Base-by-base conservation (phyloP, 2,888 invertebrate genomes). In the Galeopsomyia nigrocyanea region DNA sequence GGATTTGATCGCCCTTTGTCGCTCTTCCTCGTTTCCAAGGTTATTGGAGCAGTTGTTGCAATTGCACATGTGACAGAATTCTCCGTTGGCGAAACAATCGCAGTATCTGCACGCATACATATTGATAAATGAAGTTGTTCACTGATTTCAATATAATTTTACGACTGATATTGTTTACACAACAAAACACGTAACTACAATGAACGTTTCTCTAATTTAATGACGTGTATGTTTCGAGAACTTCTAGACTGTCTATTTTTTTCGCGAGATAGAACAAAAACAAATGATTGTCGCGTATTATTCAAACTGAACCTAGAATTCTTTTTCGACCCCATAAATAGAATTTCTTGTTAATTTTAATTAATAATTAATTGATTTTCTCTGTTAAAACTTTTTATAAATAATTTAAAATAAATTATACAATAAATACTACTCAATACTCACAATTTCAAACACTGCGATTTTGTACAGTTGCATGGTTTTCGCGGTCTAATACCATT, bases 71-170 rank as follows among this genome's bases (percentile, higher is more conserved):
- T 95, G 94, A 88, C 99, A 99, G 88, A 99, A 99, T 88, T 99
- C 99, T 3, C 98, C 99, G 88, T 98, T 99, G 5, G 99, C 99
- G 89, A 99, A 99, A 86, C 99, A 99, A 86, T 99, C 99, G 88
- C 99, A 99, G 87, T 99, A 93, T 78, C 91, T 91, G 83, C 70
- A 77, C 75, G 74, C 77, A 76, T 78, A 74, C 74, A 75, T 78
- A 55, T 75, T 19, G 31, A 66, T 67, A 58, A 58, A 72, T 51
- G 31, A 57, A 39, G 39, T 39, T 39, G 39, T 39, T 7, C 10
- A 46, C 6, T 53, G 19, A 53, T 21, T 53, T 53, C 7, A 53
- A 10, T 19, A 19, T 53, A 14, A 9, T 39, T 7, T 53, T 53
- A n/a, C 9, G 17, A 6, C n/a, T 17, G 6, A 53, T 53, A 17